A percentile compares a stretch with the other conserved stretches of the same genome.
These are phyloP conservation scores for Neuroscelio doddi DNA, from an alignment of 2,888 invertebrate species.

Conservation along the genomic window DNA sequence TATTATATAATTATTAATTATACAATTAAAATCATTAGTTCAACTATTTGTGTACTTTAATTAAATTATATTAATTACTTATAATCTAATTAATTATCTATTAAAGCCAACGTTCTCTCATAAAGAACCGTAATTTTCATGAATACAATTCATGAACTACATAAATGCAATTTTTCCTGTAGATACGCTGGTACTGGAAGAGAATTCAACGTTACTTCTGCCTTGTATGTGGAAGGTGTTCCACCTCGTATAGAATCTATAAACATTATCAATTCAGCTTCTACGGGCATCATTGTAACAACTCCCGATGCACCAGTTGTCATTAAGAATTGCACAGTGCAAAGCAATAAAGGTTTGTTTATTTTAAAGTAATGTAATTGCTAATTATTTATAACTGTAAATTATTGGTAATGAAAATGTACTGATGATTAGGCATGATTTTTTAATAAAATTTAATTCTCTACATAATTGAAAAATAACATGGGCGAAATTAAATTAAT, in stretches of 20 bases:
- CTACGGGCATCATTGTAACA: conserved; percentile 93
- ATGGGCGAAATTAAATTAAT: not conserved
- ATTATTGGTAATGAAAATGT: no score
- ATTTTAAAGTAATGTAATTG: no score
- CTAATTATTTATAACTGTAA: no score
- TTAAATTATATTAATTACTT: no score
- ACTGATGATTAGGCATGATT: no score
- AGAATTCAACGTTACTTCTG: conserved; percentile 85
- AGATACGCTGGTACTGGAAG: conserved; percentile 88
- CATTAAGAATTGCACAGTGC: conserved; percentile 86
- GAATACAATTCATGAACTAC: conserved; percentile 11
- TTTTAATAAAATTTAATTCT: not conserved
- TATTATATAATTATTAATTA: no score
- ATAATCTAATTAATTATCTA: no score
- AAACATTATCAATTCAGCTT: conserved; percentile 89
- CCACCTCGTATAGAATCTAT: conserved; percentile 91
- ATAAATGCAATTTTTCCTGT: conserved; percentile 11
- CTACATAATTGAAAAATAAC: no score
- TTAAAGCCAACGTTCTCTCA: not conserved
- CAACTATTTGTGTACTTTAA: no score
- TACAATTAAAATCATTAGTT: no score
- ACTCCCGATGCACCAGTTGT: conserved; percentile 86
- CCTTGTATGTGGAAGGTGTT: conserved; percentile 89
- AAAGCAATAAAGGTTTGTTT: conserved; percentile 80
- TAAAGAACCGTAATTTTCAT: not conserved